A percentile compares a stretch with the other conserved stretches of the same genome.
Conservation (phyloP, 1,140 invertebrate species). For the Spodoptera litura region DNA sequence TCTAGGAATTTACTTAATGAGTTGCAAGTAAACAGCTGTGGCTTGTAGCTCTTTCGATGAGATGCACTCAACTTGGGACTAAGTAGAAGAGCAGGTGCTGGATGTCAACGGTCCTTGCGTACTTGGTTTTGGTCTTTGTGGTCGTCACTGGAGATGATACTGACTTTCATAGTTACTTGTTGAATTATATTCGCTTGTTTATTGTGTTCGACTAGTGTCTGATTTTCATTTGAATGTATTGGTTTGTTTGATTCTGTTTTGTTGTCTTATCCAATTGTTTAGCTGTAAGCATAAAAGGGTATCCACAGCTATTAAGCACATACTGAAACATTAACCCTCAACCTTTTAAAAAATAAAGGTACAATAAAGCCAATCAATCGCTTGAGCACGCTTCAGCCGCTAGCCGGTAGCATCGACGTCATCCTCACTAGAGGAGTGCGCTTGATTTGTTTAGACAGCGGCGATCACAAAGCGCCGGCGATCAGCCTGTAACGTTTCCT, state of each 20-base stretch:
- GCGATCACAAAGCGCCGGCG: constrained; percentile 71
- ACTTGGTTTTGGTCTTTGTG: constrained; percentile 6
- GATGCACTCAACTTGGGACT: constrained; percentile 20
- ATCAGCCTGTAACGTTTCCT: constrained; percentile 77
- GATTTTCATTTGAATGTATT: too few relatives aligned
- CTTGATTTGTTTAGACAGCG: constrained; percentile 80
- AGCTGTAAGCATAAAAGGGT: not conserved
- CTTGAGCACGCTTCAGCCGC: constrained; percentile 54
- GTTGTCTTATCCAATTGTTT: too few relatives aligned
- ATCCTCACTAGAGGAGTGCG: constrained; percentile 52
- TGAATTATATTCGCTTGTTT: not conserved
- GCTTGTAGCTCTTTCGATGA: not conserved
- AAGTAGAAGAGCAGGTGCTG: constrained; percentile 36
- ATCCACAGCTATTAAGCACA: not conserved
- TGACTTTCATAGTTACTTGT: not conserved
- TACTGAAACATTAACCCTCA: not conserved
- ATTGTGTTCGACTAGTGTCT: too few relatives aligned
- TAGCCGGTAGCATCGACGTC: constrained; percentile 41
- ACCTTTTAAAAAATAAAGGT: constrained; percentile 21
- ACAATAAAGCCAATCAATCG: constrained; percentile 33
- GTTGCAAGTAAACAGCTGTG: constrained; percentile 66
- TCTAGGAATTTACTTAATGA: constrained; percentile 79
- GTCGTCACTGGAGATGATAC: constrained; percentile 1
- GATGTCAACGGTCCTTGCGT: constrained; percentile 12
- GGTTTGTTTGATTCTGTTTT: not conserved